Conservation (phyloP, 2,888 invertebrate species). For the Chaetogeoica ovagalla region DNA sequence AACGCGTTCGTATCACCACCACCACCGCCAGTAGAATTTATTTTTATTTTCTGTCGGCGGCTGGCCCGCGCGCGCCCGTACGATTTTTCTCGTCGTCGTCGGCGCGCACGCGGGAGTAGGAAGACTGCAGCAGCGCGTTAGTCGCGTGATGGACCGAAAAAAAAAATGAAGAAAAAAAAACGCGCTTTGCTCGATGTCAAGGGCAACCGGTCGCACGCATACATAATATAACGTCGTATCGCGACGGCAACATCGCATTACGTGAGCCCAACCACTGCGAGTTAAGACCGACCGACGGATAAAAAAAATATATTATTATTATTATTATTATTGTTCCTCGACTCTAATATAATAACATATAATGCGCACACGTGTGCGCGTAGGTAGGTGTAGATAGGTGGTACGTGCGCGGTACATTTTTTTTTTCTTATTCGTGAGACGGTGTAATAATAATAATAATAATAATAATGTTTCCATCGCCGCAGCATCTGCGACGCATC, state of each 20-base stretch:
- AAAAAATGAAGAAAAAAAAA: no score
- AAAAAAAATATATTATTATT: no score
- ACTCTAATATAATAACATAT: conserved; percentile 6
- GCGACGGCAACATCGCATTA: conserved; percentile 45
- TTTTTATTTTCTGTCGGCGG: no score
- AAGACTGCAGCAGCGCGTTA: conserved; percentile 15
- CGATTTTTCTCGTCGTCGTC: background rate
- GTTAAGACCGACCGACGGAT: no score
- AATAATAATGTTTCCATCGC: no score
- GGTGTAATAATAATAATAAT: background rate
- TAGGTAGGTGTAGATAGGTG: no score
- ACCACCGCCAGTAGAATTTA: no score
- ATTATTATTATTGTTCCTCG: conserved; percentile 28
- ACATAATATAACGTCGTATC: conserved; percentile 10
- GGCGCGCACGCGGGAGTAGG: conserved; percentile 16
- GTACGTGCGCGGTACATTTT: background rate
- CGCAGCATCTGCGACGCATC: background rate
- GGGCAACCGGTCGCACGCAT: conserved; percentile 46
- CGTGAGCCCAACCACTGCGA: conserved; percentile 33
- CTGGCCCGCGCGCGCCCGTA: no score
- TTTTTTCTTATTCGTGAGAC: conserved; percentile 16
- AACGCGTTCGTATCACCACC: no score
- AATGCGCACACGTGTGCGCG: background rate
- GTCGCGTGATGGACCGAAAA: conserved; percentile 44
- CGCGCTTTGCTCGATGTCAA: conserved; percentile 49